Conservation (phyloP, 2,888 invertebrate genomes). For the Esperia sulphurella region DNA sequence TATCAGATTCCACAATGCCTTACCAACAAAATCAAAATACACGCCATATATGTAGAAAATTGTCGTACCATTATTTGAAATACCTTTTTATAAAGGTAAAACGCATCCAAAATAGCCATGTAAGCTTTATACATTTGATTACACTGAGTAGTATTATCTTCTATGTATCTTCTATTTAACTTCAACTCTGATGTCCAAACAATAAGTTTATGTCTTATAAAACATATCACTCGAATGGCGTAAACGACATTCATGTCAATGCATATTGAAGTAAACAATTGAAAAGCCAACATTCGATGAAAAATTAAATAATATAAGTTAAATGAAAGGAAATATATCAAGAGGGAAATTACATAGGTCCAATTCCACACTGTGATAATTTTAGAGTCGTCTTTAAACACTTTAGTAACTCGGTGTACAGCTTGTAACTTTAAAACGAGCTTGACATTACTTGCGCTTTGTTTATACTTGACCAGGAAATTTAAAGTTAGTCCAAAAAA, state of each 20-base stretch:
- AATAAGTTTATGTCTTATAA: neutral
- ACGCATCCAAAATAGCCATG: neutral
- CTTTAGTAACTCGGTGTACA: neutral
- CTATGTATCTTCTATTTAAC: neutral
- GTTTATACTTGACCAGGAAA: neutral
- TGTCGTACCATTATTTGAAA: neutral
- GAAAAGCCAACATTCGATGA: neutral
- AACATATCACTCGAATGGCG: neutral
- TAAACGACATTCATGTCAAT: neutral
- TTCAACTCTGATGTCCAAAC: neutral
- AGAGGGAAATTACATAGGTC: neutral
- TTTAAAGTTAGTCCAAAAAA: neutral
- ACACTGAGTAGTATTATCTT: neutral
- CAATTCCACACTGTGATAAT: neutral
- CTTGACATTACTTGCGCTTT: neutral
- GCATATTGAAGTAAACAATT: neutral
- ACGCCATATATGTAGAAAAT: too few species aligned
- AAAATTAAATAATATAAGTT: neutral
- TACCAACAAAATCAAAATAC: too few species aligned
- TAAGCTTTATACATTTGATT: neutral
- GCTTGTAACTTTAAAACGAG: neutral
- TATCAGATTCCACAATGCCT: too few species aligned
- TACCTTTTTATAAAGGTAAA: neutral
- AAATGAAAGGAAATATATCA: neutral
- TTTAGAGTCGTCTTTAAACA: neutral